Evolutionary conservation across 1,140 invertebrate genomes (phyloP), one percentile per base, ranked within the genome.

Genomic region (Drosophila pruinosa): DNA sequence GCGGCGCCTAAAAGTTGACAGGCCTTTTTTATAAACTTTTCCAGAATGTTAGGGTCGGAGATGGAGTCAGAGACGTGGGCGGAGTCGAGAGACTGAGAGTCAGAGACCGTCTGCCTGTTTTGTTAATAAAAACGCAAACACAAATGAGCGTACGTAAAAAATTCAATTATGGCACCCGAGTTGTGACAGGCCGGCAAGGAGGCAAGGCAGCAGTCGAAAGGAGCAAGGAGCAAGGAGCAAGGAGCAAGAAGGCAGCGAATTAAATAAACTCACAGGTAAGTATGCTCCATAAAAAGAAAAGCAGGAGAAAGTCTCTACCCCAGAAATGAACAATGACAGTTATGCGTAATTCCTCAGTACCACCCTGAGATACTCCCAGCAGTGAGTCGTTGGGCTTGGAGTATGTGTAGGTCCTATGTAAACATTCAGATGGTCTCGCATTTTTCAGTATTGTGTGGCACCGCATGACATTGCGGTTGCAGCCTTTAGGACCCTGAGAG

Each of bases 101-200:
- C 17, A 38, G 22, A 54, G 15, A 38, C 8, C 22, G 39, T 62
- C 50, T 65, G 75, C 62, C 77, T 83, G 75, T 71, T 69, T 76
- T 85, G 76, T 86, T 85, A 85, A 85, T 85, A 85, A 86, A 75
- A 77, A 86, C 73, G 70, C 81, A 85, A 86, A 85, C 81, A 86
- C 82, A 86, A 86, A 86, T 86, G 81, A 86, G 81, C 82, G 81
- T 86, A 77, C 81, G 81, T 86, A 86, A 86, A 86, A 86, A 86
- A 86, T 86, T 86, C 81, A 86, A 86, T 86, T 86, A 86, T 88
- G 81, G 78, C 50, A 45, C 43, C 50, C 63, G 26, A 34, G 53
- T 43, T 72, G 26, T 70, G 71, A 75, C 57, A 28, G 61, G 54
- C 38, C 19, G 19, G 10, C 21, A 7, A 39, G 39, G 15, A 28